A percentile compares a stretch with the other conserved stretches of the same genome.
These are phyloP conservation scores for Prunella fulvescens DNA, from an alignment of 2,113 vertebrate genomes.

Conservation along the genomic window DNA sequence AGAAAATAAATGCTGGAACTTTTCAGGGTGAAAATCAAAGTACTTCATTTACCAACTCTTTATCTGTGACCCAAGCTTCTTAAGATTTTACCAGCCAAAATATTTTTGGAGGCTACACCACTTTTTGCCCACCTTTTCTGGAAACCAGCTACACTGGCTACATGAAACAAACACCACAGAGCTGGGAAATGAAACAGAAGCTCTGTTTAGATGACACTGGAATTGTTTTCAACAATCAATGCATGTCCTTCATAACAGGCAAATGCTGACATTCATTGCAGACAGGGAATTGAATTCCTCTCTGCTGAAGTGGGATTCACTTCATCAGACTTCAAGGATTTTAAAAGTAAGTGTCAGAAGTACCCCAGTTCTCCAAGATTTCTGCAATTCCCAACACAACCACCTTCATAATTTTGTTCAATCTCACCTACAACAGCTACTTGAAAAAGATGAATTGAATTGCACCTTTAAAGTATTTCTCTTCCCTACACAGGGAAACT, in stretches of 20 bases:
- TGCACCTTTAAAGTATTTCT: background rate
- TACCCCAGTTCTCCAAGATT: background rate
- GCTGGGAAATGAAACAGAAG: background rate
- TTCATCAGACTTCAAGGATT: background rate
- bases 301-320: background rate
- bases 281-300: background rate
- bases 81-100: background rate
- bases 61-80: background rate
- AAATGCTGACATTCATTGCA: background rate
- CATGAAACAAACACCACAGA: background rate
- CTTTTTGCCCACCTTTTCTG: background rate
- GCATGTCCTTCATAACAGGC: fast-evolving
- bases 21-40: background rate
- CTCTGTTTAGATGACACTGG: background rate
- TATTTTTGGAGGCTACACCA: background rate
- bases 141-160: background rate
- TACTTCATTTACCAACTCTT: background rate
- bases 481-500: background rate
- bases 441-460: background rate
- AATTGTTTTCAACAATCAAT: background rate
- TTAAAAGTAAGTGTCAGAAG: background rate
- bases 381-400: background rate
- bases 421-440: background rate
- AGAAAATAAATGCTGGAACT: background rate
- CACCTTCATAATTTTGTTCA: background rate